Base-by-base conservation (phyloP, 2,113 vertebrate genomes). In the Pogona vitticeps region DNA sequence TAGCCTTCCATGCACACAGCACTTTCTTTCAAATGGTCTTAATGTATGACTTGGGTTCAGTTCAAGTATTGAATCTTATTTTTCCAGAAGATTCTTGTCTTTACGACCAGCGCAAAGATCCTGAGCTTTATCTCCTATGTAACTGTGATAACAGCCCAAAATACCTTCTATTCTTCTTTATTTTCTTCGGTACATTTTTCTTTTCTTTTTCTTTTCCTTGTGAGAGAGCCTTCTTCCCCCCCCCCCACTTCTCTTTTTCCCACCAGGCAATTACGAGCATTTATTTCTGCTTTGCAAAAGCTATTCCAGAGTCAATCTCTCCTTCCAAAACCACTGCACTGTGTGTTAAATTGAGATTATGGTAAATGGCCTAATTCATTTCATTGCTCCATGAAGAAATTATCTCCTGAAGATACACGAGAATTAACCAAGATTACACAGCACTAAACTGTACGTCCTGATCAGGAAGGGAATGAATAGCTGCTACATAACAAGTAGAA, bases 331-430 rank as follows among this genome's bases (percentile, higher is more conserved):
- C 79, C 89, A 81, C 76, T 89, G 88, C 90, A 91, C 89, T 90
- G 89, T 86, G 91, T 94, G 92, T 92, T 94, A 94, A 94, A 93
- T 94, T 93, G 92, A 95, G 95, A 96, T 95, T 92, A 94, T 88
- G 85, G 88, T 82, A 95, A 96, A 94, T 90, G 94, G 95, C 89
- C 92, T 88, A 94, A 92, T 89, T 94, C 91, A 94, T 93, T 89
- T 94, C 90, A 94, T 93, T 93, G 91, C 91, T 91, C 85, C 85
- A 87, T 88, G 67, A 90, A 94, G 91, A 95, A 95, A 91, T 90
- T 95, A 90, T 90, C 92, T 95, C 89, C 83, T 84, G 88, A 92
- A 94, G 87, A 93, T 93, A 94, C 83, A 94, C 94, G 90, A 94
- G 94, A 91, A 93, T 94, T 92, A 67, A 67, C 18, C 61, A 63